Base-by-base conservation (phyloP, 2,888 invertebrate species). In the Platycheirus rosarum region DNA sequence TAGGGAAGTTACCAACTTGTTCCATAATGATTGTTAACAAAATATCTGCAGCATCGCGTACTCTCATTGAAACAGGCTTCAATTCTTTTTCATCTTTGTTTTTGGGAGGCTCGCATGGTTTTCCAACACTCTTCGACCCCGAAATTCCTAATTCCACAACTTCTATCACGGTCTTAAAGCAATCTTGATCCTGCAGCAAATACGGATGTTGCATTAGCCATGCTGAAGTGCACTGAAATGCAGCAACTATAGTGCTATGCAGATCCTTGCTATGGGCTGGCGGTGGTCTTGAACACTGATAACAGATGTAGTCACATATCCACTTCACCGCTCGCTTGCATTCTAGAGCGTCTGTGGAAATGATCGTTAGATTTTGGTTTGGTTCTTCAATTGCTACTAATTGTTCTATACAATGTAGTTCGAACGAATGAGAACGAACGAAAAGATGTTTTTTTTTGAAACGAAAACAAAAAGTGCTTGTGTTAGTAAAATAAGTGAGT, bases 131-230 rank as follows among this genome's bases (percentile, higher is more conserved):
- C 91, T 98, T 98, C 6, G 97, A 95, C 13, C 99, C 99, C 0
- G 98, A 98, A 69, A 99, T 97, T 66, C 99, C 99, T 23, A 99
- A 93, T 90, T 99, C 99, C 1, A 98, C 97, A 0, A 98, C 98
- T 91, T 99, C 98, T 82, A 99, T 92, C 65, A 99, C 96, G 35
- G 97, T 97, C 84, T 96, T 95, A 37, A 99, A 93, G 88, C 97
- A 98, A 88, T 97, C 97, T 86, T 96, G 95, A 89, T 98, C 98
- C 88, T 96, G 94, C 53, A 99, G 92, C 65, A 99, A 92, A 87
- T 95, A 94, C 6, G 98, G 97, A 91, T 98, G 97, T 82, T 97
- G 95, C 85, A 95, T 93, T 66, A 99, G 92, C 98, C 99, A 99
- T 16, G 97, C 94, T 6, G 97, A 93, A 88, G 98, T 93, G 91